Conservation (phyloP, 2,113 vertebrate species). For the Pimephales promelas region DNA sequence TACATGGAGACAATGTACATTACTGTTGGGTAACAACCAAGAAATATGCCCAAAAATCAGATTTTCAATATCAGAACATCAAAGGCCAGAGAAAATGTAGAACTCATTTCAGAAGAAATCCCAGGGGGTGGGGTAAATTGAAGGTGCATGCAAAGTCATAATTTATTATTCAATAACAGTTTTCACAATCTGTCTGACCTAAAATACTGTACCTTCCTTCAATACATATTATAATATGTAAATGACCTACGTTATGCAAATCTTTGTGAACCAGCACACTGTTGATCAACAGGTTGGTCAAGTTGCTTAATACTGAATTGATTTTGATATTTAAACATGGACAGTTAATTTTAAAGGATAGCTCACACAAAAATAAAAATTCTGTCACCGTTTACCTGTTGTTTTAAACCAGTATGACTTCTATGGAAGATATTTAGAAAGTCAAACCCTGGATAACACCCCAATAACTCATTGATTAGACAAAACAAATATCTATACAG, state of each 20-base stretch:
- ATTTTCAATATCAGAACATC: background rate
- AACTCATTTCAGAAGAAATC: background rate
- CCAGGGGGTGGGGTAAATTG: background rate
- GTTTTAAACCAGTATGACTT: background rate
- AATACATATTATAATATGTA: background rate
- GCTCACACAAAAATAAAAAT: background rate
- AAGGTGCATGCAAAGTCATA: background rate
- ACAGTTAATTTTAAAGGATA: background rate
- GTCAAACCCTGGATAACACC: background rate
- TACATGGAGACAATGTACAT: slow-evolving; percentile 51
- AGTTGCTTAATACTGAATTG: background rate
- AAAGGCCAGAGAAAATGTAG: background rate
- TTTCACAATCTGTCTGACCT: background rate
- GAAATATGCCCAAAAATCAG: background rate
- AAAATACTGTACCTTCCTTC: background rate
- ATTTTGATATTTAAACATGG: background rate
- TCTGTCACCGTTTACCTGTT: background rate
- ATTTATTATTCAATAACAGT: background rate
- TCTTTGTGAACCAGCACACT: background rate
- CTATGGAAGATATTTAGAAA: background rate
- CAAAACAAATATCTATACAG: background rate
- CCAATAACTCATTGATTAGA: background rate
- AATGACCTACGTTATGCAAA: background rate
- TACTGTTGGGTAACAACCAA: slow-evolving; percentile 16
- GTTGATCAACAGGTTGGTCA: background rate